These are phyloP conservation scores for Leptinotarsa lineolata DNA, from an alignment of 1,140 invertebrate genomes.

Conservation along the genomic window DNA sequence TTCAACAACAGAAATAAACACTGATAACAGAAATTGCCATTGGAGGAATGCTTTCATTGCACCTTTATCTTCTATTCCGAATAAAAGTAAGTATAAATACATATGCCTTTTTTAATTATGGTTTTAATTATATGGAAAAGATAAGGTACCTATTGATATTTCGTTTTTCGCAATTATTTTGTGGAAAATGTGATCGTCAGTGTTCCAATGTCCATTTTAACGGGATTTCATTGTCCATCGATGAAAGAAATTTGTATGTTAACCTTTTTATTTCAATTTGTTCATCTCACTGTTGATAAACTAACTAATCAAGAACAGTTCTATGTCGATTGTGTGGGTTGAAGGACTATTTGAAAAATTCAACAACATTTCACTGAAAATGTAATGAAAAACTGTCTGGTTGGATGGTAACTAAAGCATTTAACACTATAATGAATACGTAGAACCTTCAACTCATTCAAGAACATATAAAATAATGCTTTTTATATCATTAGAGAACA, in stretches of 20 bases:
- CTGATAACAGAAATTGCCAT: conserved; percentile 44
- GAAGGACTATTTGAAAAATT: too few relatives aligned
- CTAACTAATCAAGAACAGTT: too few relatives aligned
- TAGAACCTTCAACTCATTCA: too few relatives aligned
- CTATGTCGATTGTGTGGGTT: too few relatives aligned
- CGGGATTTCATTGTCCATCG: conserved; percentile 23
- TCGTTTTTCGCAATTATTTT: conserved; percentile 1
- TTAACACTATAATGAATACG: too few relatives aligned
- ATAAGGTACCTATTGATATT: background rate
- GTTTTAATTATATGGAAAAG: conserved; percentile 12
- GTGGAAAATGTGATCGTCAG: conserved; percentile 17
- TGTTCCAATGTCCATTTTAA: conserved; percentile 29
- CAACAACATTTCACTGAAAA: too few relatives aligned
- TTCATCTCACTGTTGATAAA: too few relatives aligned
- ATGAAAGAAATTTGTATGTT: conserved; percentile 21
- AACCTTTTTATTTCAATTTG: background rate
- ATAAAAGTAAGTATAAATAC: conserved; percentile 41
- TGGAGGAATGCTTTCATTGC: conserved; percentile 45
- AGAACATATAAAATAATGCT: too few relatives aligned
- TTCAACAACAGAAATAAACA: conserved; percentile 31
- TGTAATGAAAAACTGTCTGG: too few relatives aligned
- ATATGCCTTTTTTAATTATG: conserved; percentile 21
- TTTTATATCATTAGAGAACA: too few relatives aligned
- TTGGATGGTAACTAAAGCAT: too few relatives aligned
- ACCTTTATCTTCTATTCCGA: conserved; percentile 44